Conservation (phyloP, 1,140 invertebrate species). For the Chrysopa pallens region DNA sequence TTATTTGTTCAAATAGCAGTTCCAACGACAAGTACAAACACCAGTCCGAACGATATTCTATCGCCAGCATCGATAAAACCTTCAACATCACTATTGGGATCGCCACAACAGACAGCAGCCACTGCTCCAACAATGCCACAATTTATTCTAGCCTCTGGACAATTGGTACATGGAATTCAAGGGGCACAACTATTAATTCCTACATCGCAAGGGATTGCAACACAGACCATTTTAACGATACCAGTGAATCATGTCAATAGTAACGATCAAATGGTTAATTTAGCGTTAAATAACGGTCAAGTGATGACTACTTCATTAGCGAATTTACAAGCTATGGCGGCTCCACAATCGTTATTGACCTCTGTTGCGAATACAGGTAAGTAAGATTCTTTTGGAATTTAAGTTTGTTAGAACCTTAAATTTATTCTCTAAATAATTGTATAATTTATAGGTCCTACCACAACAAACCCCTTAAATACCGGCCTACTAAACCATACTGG, state of each 20-base stretch:
- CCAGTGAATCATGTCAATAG: conserved; percentile 67
- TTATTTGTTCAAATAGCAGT: not conserved
- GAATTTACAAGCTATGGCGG: conserved; percentile 60
- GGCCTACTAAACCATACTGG: conserved; percentile 36
- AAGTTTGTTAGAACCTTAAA: too few relatives aligned
- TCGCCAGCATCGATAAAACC: conserved; percentile 5
- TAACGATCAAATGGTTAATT: conserved; percentile 65
- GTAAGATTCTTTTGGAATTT: too few relatives aligned
- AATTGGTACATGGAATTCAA: conserved; percentile 78
- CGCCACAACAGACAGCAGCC: conserved; percentile 41
- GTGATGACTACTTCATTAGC: conserved; percentile 69
- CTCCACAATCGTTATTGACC: conserved; percentile 36
- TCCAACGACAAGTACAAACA: not conserved
- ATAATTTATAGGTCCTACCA: conserved; percentile 26
- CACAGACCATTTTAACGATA: conserved; percentile 86
- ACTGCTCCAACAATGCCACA: conserved; percentile 77
- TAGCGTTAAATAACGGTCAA: conserved; percentile 61
- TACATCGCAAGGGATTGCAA: conserved; percentile 84
- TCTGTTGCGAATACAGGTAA: conserved; percentile 20
- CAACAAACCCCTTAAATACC: conserved; percentile 19
- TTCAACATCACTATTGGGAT: conserved; percentile 13
- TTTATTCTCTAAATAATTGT: too few relatives aligned
- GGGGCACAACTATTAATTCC: conserved; percentile 85
- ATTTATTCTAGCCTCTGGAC: conserved; percentile 76
- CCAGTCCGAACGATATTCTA: not conserved